Conservation (phyloP, 2,888 invertebrate genomes). For the Sphaeridia pumilis region DNA sequence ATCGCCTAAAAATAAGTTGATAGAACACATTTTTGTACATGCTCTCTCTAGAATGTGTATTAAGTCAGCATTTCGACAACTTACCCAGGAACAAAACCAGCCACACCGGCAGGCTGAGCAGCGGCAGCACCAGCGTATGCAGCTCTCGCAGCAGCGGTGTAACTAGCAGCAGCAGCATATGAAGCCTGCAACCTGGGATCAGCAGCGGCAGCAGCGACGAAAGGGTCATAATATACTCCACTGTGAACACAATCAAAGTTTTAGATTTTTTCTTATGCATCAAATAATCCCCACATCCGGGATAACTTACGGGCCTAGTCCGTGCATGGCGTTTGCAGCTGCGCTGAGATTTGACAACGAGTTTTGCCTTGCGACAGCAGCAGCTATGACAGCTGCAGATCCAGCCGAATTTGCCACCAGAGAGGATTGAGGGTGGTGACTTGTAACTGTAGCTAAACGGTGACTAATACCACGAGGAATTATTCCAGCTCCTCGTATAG, state of each 20-base stretch:
- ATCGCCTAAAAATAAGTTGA: constrained; percentile 44
- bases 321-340: constrained; percentile 35
- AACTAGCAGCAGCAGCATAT: constrained; percentile 75
- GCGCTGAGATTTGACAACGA: constrained; percentile 53
- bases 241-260: constrained; percentile 40
- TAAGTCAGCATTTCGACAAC: constrained; percentile 41
- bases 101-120: constrained; percentile 35
- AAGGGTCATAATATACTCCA: constrained; percentile 92
- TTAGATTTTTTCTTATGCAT: not conserved
- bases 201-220: constrained; percentile 71
- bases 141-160: constrained; percentile 73
- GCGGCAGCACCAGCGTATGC: constrained; percentile 57
- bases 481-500: constrained; percentile 70
- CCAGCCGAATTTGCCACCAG: constrained; percentile 46
- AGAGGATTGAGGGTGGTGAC: constrained; percentile 36
- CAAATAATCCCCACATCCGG: not conserved
- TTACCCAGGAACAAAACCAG: constrained; percentile 56
- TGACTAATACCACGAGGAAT: constrained; percentile 54
- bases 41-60: not conserved
- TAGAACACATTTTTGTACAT: not conserved
- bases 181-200: constrained; percentile 47
- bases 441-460: constrained; percentile 31
- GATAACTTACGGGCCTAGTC: constrained; percentile 33
- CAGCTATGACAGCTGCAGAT: constrained; percentile 57
- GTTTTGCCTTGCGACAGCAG: constrained; percentile 52